Evolutionary conservation across 2,113 vertebrate genomes (phyloP).

Genomic region (Empidonax traillii): DNA sequence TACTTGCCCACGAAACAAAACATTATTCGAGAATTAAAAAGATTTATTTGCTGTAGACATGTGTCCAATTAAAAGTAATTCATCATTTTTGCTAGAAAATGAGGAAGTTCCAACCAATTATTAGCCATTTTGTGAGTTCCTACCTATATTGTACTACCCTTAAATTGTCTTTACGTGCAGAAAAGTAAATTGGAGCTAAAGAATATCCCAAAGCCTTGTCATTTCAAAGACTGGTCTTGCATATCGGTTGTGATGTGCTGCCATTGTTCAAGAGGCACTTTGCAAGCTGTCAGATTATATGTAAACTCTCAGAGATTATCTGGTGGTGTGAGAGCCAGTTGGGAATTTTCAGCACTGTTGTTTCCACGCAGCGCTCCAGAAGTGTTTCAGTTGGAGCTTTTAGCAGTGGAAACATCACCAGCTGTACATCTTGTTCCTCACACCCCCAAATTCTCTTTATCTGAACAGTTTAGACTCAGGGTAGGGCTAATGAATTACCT

Average conservation of each 20-base stretch:
- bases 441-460: background rate
- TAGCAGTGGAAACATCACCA: background rate
- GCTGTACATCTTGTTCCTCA: background rate
- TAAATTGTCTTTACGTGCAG: background rate
- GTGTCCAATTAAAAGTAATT: background rate
- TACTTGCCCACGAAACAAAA: background rate
- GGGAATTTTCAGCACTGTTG: background rate
- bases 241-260: background rate
- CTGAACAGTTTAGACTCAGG: background rate
- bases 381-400: background rate
- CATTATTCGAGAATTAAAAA: background rate
- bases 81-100: background rate
- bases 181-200: background rate
- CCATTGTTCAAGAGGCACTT: background rate
- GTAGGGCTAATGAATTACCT: background rate
- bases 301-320: background rate
- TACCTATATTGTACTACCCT: background rate
- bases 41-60: background rate
- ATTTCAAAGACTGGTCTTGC: background rate
- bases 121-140: background rate
- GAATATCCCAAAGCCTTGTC: background rate
- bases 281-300: background rate
- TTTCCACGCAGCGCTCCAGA: background rate
- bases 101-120: background rate
- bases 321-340: background rate